A percentile compares a stretch with the other conserved stretches of the same genome.
Conservation (phyloP, 2,797 vertebrate species). For the Agapornis canus region DNA sequence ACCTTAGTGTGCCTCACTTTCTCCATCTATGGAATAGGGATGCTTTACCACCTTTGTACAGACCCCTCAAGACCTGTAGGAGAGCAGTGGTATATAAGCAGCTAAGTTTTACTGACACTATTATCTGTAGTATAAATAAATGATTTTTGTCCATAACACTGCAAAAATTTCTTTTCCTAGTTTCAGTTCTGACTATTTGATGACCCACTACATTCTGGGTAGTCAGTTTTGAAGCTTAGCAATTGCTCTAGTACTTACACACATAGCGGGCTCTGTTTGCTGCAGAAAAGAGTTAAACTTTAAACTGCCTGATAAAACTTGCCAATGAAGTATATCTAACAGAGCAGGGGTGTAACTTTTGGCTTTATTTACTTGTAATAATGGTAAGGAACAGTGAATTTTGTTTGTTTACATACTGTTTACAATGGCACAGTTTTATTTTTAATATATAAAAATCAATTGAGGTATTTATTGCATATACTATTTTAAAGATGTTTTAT, state of each 20-base stretch:
- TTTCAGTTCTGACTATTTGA: constrained; percentile 34
- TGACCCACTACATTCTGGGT: constrained; percentile 10
- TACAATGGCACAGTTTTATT: constrained; percentile 97
- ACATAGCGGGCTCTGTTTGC: constrained; percentile 74
- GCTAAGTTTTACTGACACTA: not conserved
- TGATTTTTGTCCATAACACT: constrained; percentile 8
- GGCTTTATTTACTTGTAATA: constrained; percentile 82
- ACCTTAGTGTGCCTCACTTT: constrained; percentile 14
- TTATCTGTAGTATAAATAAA: not conserved
- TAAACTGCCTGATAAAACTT: constrained; percentile 87
- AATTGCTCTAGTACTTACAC: constrained; percentile 38
- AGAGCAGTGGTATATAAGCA: not conserved
- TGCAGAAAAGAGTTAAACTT: constrained; percentile 85
- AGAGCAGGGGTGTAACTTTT: constrained; percentile 80
- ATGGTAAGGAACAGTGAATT: constrained; percentile 87
- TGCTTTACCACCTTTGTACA: not conserved
- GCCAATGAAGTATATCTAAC: constrained; percentile 79
- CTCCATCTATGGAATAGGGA: not conserved
- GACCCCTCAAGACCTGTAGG: not conserved
- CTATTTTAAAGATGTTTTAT: constrained; percentile 93
- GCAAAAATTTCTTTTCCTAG: constrained; percentile 40
- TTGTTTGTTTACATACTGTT: constrained; percentile 99
- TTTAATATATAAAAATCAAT: constrained; percentile 87
- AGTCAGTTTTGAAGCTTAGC: constrained; percentile 56
- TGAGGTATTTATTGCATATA: constrained; percentile 99